Evolutionary conservation across 2,888 invertebrate genomes (phyloP).

Genomic region (Lasioglossum calceatum): DNA sequence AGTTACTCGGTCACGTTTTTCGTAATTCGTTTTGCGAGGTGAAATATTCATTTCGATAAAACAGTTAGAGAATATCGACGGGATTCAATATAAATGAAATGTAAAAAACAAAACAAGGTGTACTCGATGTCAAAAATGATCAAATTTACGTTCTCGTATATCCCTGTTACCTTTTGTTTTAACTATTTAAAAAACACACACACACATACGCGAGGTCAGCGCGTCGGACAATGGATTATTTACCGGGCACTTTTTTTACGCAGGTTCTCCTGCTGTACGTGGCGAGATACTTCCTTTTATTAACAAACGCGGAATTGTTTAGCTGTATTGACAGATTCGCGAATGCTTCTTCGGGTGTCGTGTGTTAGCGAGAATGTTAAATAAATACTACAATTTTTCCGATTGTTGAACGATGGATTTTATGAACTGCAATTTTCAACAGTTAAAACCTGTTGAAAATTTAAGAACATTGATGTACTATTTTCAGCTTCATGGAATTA

Average conservation of each 20-base stretch:
- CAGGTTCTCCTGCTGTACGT: neutral
- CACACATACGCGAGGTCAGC: neutral
- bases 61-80: neutral
- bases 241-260: neutral
- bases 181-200: neutral
- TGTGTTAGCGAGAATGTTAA: neutral
- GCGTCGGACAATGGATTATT: neutral
- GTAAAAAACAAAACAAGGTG: neutral
- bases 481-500: neutral
- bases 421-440: neutral
- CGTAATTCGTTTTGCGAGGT: neutral
- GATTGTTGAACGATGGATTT: neutral
- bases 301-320: neutral
- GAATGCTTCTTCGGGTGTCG: neutral
- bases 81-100: neutral
- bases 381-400: neutral
- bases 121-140: neutral
- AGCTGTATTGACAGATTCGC: neutral
- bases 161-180: neutral
- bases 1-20: neutral
- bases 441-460: neutral
- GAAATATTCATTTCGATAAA: neutral
- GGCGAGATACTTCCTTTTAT: neutral
- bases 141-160: conserved; percentile 3
- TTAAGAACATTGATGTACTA: neutral